Evolutionary conservation across 37 sponge, comb jelly and placozoan genomes (phyloP), one percentile per base, ranked within the genome.

Genomic region (Geodia barretti): DNA sequence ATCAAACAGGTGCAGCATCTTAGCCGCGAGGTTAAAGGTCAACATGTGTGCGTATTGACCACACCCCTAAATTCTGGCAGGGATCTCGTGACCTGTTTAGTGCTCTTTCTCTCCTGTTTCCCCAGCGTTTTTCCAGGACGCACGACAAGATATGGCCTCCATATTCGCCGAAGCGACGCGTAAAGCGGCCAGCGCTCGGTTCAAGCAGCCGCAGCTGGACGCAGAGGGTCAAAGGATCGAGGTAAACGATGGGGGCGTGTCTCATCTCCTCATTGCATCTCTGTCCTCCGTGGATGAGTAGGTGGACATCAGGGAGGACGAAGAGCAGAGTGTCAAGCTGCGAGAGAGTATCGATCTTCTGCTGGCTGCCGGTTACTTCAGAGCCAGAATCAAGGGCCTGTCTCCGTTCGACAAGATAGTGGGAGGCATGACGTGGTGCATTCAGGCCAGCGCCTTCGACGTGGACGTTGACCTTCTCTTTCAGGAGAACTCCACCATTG

Each of bases 351-450:
- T 96, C 34, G 91, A 96, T 60, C 84, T 98, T 23, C 84, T 98
- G 29, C 69, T 98, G 65, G 99, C 97, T 31, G 99, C 99, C 60
- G 99, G 99, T 34, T 98, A 98, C 70, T 98, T 98, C 72, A 78
- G 99, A 36, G 99, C 99, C 19, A 76, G 99, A 39, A 98, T 98
- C 36, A 94, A 96, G 83, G 93, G 95, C 29, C 84, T 98, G 20
- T 74, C 92, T 60, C 91, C 99, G 2, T 98, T 98, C 92, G 99
- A 98, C 79, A 98, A 98, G 97, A 87, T 94, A 43, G 93, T 97
- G 3, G 97, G 97, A 76, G 99, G 99, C 1, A 92, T 98, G 97
- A 93, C 94, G 24, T 98, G 99, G 99, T 98, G 99, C 72, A 91
- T 98, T 47, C 89, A 88, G 70, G 74, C 87, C 66, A 87, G 97